Evolutionary conservation across 2,888 invertebrate genomes (phyloP).

Genomic region (Hirtodrosophila trivittata): DNA sequence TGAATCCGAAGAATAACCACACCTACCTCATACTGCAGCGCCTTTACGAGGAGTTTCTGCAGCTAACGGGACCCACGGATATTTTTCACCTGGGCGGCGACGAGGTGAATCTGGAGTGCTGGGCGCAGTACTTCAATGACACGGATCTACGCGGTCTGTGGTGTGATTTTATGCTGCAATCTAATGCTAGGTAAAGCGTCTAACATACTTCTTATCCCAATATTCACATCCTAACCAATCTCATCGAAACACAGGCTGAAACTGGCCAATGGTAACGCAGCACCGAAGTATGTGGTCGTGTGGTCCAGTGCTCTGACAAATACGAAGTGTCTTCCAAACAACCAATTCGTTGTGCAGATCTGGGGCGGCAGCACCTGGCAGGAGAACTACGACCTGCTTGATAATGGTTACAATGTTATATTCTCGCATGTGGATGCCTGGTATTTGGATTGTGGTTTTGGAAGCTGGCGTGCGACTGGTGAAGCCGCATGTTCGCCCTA

Average conservation of each 20-base stretch:
- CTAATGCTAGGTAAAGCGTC: conserved; percentile 84
- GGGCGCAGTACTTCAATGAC: conserved; percentile 90
- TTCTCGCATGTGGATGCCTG: conserved; percentile 94
- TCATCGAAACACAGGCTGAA: conserved; percentile 71
- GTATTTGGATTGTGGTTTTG: conserved; percentile 95
- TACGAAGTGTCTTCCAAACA: conserved; percentile 87
- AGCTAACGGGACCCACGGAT: conserved; percentile 90
- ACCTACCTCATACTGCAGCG: conserved; percentile 89
- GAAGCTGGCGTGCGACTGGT: conserved; percentile 91
- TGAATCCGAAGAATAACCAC: conserved; percentile 92
- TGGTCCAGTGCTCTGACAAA: conserved; percentile 92
- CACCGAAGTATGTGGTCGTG: conserved; percentile 85
- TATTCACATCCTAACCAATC: neutral
- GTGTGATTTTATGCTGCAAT: conserved; percentile 90
- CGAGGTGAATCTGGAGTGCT: conserved; percentile 90
- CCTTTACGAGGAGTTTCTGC: conserved; percentile 90
- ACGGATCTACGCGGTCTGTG: conserved; percentile 91
- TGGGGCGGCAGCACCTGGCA: conserved; percentile 94
- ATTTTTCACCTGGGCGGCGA: conserved; percentile 91
- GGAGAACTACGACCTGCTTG: conserved; percentile 90
- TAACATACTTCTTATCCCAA: neutral
- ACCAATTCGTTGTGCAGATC: conserved; percentile 88
- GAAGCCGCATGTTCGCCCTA: conserved; percentile 95
- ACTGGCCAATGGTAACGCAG: conserved; percentile 82
- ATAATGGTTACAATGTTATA: conserved; percentile 91